A percentile compares a stretch with the other conserved stretches of the same genome.
Conservation (phyloP, 2,888 invertebrate genomes). For the Drosophila anomelani region DNA sequence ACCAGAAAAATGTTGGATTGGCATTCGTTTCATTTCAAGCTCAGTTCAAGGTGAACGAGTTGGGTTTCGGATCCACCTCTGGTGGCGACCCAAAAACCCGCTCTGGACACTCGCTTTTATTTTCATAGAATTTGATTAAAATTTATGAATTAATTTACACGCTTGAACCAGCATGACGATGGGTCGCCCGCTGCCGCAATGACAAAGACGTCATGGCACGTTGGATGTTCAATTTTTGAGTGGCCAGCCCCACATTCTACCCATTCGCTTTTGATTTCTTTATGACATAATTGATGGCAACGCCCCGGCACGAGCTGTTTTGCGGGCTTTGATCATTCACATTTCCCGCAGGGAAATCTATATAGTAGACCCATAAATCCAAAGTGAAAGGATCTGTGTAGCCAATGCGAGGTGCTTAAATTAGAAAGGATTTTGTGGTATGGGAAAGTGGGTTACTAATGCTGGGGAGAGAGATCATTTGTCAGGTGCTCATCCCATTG, state of each 20-base stretch:
- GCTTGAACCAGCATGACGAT: conserved; percentile 39
- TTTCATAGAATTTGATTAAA: conserved; percentile 73
- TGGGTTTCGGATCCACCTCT: conserved; percentile 19
- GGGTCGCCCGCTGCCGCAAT: conserved; percentile 24
- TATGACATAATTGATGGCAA: conserved; percentile 56
- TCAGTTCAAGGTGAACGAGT: conserved; percentile 66
- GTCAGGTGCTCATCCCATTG: conserved; percentile 40
- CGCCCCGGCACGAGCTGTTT: conserved; percentile 36
- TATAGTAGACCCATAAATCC: conserved; percentile 40
- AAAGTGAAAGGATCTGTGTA: conserved; percentile 61
- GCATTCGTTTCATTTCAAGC: conserved; percentile 31
- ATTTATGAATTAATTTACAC: conserved; percentile 75
- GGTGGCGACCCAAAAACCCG: conserved; percentile 50
- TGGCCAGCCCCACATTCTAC: conserved; percentile 4
- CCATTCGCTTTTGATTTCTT: conserved; percentile 26
- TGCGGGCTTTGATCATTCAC: conserved; percentile 11
- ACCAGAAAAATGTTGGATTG: conserved; percentile 28
- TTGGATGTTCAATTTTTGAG: conserved; percentile 33
- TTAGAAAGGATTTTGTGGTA: conserved; percentile 65
- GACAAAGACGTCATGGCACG: conserved; percentile 36
- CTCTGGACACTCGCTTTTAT: conserved; percentile 44
- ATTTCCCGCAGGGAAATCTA: conserved; percentile 27
- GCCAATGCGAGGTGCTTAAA: conserved; percentile 59
- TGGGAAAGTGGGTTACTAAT: conserved; percentile 37
- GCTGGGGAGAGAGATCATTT: conserved; percentile 5